Evolutionary conservation across 2,797 vertebrate species (phyloP), one percentile per base, ranked within the genome.

Genomic region (Anabas testudineus): DNA sequence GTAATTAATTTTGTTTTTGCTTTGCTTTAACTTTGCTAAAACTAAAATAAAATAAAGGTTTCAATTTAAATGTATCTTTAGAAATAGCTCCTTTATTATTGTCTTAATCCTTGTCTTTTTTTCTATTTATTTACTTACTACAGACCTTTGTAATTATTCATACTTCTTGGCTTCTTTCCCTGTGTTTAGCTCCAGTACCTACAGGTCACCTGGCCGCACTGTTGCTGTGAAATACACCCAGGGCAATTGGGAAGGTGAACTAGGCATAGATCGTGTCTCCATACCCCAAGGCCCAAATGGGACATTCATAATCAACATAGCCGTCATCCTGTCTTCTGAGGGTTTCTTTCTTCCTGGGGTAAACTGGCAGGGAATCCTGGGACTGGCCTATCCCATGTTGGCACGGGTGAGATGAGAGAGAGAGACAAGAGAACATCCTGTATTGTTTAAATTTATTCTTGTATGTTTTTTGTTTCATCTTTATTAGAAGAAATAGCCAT

Each of bases 311-410:
- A 87, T 97, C 80, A 98, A 97, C 88, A 92, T 99, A 10, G 97
- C 96, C 30, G 94, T 95, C 18, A 99, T 99, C 87, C 85, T 95
- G 26, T 87, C 94, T 24, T 99, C 98, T 0, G 95, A 99, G 1
- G 95, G 95, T 75, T 99, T 99, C 92, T 99, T 99, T 81, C 89
- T 99, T 56, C 95, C 96, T 2, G 94, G 94, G 4, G 91, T 99
- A 67, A 95, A 97, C 52, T 99, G 98, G 98, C 97, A 99, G 0
- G 98, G 98, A 52, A 99, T 99, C 67, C 93, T 99, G 37, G 98
- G 98, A 19, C 92, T 99, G 57, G 98, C 97, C 7, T 99, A 99
- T 2, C 91, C 94, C 30, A 45, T 90, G 26, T 89, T 99, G 85
- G 95, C 97, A 80, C 95, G 95, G 94, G 97, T 99, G 92, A 94